These are phyloP conservation scores for Lordiphosa stackelbergi DNA, from an alignment of 1,140 invertebrate genomes.

Conservation along the genomic window DNA sequence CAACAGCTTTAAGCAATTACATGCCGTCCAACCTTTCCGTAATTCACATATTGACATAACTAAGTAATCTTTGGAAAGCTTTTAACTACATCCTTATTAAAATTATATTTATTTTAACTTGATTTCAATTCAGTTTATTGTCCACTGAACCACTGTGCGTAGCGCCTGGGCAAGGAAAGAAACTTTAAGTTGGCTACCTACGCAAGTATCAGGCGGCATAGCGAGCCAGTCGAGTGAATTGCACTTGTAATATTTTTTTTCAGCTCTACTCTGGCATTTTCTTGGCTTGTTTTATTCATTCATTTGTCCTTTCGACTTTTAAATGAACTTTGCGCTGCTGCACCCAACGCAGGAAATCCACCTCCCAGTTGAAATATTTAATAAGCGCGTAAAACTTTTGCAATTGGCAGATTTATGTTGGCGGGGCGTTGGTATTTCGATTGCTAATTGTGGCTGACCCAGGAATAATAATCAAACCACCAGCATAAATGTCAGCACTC, in stretches of 20 bases:
- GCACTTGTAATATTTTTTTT: slow-evolving; percentile 41
- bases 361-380: slow-evolving; percentile 30
- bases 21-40: too few species aligned
- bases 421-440: slow-evolving; percentile 2
- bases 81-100: too few species aligned
- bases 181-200: slow-evolving; percentile 35
- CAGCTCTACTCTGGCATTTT: slow-evolving; percentile 25
- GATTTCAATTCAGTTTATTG: too few species aligned
- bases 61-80: too few species aligned
- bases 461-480: slow-evolving; percentile 20
- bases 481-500: slow-evolving; percentile 21
- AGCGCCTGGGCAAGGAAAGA: slow-evolving; percentile 7
- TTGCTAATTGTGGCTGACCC: slow-evolving; percentile 21
- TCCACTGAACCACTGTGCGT: not conserved
- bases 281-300: slow-evolving; percentile 58
- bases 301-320: slow-evolving; percentile 71
- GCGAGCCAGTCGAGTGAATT: slow-evolving; percentile 37
- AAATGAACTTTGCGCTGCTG: slow-evolving; percentile 60
- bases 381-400: slow-evolving; percentile 56
- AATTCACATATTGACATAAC: too few species aligned
- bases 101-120: too few species aligned
- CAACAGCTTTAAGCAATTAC: too few species aligned
- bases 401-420: slow-evolving; percentile 64
- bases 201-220: slow-evolving; percentile 16
- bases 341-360: slow-evolving; percentile 21